Evolutionary conservation across 2,888 invertebrate species (phyloP).

Genomic region (Biston stratarius): DNA sequence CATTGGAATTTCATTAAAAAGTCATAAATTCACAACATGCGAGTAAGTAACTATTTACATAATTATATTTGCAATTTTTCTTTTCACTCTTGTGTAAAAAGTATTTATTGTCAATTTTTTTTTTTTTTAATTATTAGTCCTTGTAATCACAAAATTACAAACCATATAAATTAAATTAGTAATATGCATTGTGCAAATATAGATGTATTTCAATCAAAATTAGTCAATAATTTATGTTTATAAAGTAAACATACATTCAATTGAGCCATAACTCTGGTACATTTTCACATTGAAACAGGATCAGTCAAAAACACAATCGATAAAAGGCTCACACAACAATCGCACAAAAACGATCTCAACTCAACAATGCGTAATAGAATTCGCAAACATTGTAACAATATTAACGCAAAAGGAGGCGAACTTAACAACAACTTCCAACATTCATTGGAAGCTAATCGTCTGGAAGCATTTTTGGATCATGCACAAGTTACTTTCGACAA

Average conservation of each 20-base stretch:
- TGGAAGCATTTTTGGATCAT: slow-evolving; percentile 79
- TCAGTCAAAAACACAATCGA: slow-evolving; percentile 74
- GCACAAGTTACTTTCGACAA: slow-evolving; percentile 72
- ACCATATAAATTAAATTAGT: neutral
- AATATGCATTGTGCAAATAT: neutral
- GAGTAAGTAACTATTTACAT: neutral
- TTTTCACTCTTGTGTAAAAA: neutral
- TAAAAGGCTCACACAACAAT: slow-evolving; percentile 71
- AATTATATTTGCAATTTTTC: neutral
- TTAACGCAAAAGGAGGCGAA: slow-evolving; percentile 84
- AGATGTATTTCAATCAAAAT: neutral
- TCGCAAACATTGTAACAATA: slow-evolving; percentile 84
- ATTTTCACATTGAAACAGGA: slow-evolving; percentile 63
- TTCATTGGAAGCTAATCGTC: slow-evolving; percentile 81
- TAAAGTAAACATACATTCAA: slow-evolving; percentile 10
- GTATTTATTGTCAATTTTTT: slow-evolving; percentile 3
- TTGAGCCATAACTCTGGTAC: slow-evolving; percentile 8
- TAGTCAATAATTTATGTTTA: neutral
- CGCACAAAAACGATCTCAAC: slow-evolving; percentile 65
- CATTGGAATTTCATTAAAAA: slow-evolving; percentile 6
- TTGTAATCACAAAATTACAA: neutral
- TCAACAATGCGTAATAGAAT: slow-evolving; percentile 84
- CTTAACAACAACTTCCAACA: slow-evolving; percentile 85
- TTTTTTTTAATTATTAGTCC: neutral
- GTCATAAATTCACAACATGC: neutral